phyloP scores from a whole-genome alignment of 2,888 invertebrate genomes.

The Lepetodrilus schrolli region DNA sequence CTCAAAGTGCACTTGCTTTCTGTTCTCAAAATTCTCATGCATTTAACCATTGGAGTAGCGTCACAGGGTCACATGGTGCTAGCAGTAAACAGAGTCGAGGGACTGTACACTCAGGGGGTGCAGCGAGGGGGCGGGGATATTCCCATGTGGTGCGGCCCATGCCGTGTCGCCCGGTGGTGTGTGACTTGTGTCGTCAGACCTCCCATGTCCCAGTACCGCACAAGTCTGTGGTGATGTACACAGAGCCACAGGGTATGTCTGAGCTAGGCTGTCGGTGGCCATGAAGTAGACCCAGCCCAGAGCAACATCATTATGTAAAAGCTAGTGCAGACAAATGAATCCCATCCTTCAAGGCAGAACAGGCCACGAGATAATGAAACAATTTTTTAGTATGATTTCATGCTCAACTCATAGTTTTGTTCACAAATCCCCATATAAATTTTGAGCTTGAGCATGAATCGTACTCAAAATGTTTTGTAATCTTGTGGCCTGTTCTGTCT shows the following conservation, averaged over 20 bases:
- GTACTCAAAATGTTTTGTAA: too few relatives aligned
- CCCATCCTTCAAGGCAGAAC: too few relatives aligned
- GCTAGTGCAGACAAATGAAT: too few relatives aligned
- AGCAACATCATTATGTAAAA: too few relatives aligned
- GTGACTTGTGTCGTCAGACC: conserved; percentile 32
- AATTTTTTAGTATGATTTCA: too few relatives aligned
- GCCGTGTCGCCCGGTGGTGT: conserved; percentile 15
- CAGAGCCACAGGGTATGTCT: conserved; percentile 51
- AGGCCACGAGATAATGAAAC: too few relatives aligned
- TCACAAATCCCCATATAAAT: too few relatives aligned
- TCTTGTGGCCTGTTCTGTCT: too few relatives aligned
- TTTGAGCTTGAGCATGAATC: too few relatives aligned
- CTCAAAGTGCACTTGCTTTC: background rate
- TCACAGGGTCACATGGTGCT: conserved; percentile 13
- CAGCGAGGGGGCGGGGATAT: background rate
- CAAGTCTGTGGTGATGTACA: conserved; percentile 49
- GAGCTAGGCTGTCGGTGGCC: too few relatives aligned
- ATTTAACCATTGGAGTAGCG: conserved; percentile 5
- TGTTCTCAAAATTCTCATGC: background rate
- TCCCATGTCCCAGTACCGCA: conserved; percentile 14
- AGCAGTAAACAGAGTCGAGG: conserved; percentile 13
- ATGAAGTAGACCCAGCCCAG: too few relatives aligned
- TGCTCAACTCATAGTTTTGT: too few relatives aligned
- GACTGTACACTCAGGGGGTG: conserved; percentile 3
- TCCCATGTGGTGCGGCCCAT: conserved; percentile 2